phyloP scores from a whole-genome alignment of 2,113 vertebrate genomes.

The Oncorhynchus nerka region DNA sequence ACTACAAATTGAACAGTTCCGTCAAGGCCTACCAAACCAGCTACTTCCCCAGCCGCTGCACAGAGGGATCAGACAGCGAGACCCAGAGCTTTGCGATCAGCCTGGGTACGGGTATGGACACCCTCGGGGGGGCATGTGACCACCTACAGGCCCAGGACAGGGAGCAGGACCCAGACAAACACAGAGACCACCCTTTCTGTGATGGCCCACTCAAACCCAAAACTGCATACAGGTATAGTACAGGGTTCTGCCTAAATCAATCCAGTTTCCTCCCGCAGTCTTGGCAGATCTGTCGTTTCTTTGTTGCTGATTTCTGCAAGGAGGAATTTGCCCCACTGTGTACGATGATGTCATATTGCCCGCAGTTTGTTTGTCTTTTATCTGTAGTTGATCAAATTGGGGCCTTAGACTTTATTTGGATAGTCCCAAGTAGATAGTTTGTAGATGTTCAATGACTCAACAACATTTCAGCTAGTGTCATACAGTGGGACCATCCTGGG shows the following conservation, averaged over 20 bases:
- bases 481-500: too few species aligned
- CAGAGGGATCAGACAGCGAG: constrained; percentile 74
- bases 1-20: constrained; percentile 86
- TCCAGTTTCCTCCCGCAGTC: too few species aligned
- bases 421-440: too few species aligned
- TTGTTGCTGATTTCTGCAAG: too few species aligned
- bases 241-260: neutral
- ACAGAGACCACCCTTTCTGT: constrained; percentile 75
- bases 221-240: constrained; percentile 87
- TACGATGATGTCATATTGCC: too few species aligned
- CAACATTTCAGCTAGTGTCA: too few species aligned
- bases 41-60: constrained; percentile 85
- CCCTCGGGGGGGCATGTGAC: constrained; percentile 85
- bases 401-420: too few species aligned
- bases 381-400: too few species aligned
- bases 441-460: too few species aligned
- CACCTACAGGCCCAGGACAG: constrained; percentile 39
- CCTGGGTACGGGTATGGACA: constrained; percentile 86
- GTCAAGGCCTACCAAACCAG: constrained; percentile 86
- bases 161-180: constrained; percentile 26
- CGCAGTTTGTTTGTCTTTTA: too few species aligned
- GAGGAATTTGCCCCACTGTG: too few species aligned
- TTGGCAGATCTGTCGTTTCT: too few species aligned
- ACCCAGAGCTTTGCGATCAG: constrained; percentile 79
- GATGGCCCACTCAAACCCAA: constrained; percentile 91